Evolutionary conservation across 2,888 invertebrate genomes (phyloP).

Genomic region (Sceliomorpha sp.): DNA sequence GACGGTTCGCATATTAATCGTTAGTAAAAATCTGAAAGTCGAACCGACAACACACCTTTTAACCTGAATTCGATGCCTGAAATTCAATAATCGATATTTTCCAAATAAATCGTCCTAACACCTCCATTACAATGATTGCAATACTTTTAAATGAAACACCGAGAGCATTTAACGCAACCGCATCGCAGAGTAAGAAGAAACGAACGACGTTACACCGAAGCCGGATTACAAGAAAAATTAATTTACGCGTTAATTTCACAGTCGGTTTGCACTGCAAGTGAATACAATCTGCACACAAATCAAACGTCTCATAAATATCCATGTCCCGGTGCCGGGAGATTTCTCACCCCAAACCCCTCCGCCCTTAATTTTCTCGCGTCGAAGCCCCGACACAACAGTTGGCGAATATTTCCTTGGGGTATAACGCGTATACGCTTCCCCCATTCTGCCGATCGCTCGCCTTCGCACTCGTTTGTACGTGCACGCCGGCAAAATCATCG

Average conservation of each 20-base stretch:
- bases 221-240: constrained; percentile 10
- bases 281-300: constrained; percentile 25
- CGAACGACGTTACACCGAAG: no score
- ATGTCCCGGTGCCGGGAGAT: constrained; percentile 2
- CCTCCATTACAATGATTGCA: no score
- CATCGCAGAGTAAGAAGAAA: no score
- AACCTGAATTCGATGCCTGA: no score
- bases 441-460: constrained; percentile 19
- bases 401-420: constrained; percentile 4
- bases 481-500: constrained; percentile 43
- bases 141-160: no score
- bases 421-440: constrained; percentile 3
- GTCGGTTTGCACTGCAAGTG: constrained; percentile 3
- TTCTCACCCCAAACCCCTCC: no score
- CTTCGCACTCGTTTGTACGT: constrained; percentile 41
- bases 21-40: no score
- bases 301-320: constrained; percentile 29
- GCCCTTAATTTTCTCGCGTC: background rate
- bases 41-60: no score
- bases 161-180: no score
- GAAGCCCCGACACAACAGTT: background rate
- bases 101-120: no score
- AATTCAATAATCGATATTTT: no score
- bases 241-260: constrained; percentile 11
- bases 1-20: no score